Base-by-base conservation (phyloP, 2,797 vertebrate genomes). In the Phataginus tetradactyla region DNA sequence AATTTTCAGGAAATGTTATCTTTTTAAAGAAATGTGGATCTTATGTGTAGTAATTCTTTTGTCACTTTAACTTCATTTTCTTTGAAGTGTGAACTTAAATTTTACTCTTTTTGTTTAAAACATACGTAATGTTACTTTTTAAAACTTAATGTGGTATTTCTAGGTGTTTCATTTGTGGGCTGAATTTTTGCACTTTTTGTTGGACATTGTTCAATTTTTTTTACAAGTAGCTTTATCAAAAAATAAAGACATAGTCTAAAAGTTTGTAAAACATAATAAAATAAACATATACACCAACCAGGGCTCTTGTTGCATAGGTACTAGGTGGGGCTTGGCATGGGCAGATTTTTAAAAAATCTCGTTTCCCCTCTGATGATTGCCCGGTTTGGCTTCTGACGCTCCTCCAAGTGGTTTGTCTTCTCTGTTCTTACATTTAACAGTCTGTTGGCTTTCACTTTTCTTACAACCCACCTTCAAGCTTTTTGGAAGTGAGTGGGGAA, bases 181-280 rank as follows among this genome's bases (percentile, higher is more conserved):
- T 94, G 57, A 78, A 88, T 61, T 74, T 96, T 81, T 94, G 32
- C 57, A 9, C 66, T 94, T 90, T 87, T 68, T 27, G 59, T 92
- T 64, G 34, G n/a, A 63, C 9, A 78, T 77, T 27, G 0, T 87
- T 96, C 79, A 74, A 51, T 18, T 53, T 89, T 29, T 27, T 21
- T 29, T 45, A 79, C n/a, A 55, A n/a, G 57, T 51, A 94, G 18
- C 23, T 77, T 27, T 49, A 27, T 77, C 21, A 69, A 72, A 85
- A 92, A 77, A 57, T 66, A 61, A 91, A 91, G 57, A 1, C 18
- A 79, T 55, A 68, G 69, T 80, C 21, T 15, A 20, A 32, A 83
- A 94, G 53, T 7, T 63, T 57, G 13, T 49, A 75, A 80, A 86
- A 59, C 10, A 45, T 37, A 63, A 51, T 57, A 66, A 85, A 87